phyloP scores from a whole-genome alignment of 2,888 invertebrate genomes.

The Caenorhabditis japonica region DNA sequence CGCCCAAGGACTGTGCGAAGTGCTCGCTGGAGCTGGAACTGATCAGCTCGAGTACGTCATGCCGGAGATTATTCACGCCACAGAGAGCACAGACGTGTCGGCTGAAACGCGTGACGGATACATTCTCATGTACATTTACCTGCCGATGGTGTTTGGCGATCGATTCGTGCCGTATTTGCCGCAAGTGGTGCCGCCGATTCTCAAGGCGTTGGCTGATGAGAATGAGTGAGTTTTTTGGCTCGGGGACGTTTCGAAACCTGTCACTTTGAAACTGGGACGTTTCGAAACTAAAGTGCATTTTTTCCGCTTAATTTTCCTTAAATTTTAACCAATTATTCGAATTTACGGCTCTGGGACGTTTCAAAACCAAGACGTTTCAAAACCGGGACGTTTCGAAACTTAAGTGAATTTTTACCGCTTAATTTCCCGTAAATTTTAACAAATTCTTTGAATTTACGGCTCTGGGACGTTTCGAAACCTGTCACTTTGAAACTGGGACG shows the following conservation, averaged over 20 bases:
- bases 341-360: no score
- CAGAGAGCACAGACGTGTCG: conserved; percentile 75
- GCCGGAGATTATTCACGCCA: conserved; percentile 81
- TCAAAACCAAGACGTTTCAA: no score
- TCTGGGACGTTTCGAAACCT: no score
- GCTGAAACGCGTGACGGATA: conserved; percentile 98
- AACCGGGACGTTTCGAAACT: no score
- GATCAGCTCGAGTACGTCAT: conserved; percentile 95
- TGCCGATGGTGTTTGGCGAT: conserved; percentile 95
- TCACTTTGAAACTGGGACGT: not conserved
- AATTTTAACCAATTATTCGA: no score
- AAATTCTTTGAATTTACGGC: no score
- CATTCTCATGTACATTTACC: conserved; percentile 99
- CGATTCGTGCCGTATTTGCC: conserved; percentile 96
- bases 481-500: no score
- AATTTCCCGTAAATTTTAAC: no score
- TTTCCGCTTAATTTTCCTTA: no score
- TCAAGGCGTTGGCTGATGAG: conserved; percentile 97
- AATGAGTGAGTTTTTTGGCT: conserved; percentile 82
- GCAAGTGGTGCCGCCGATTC: conserved; percentile 94
- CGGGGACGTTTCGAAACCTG: conserved; percentile 79
- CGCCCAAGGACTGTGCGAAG: conserved; percentile 84
- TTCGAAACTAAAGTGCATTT: no score
- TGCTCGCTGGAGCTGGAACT: conserved; percentile 94
- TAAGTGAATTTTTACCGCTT: no score